Evolutionary conservation across 2,888 invertebrate species (phyloP).

Genomic region (Chymomyza procnemis): DNA sequence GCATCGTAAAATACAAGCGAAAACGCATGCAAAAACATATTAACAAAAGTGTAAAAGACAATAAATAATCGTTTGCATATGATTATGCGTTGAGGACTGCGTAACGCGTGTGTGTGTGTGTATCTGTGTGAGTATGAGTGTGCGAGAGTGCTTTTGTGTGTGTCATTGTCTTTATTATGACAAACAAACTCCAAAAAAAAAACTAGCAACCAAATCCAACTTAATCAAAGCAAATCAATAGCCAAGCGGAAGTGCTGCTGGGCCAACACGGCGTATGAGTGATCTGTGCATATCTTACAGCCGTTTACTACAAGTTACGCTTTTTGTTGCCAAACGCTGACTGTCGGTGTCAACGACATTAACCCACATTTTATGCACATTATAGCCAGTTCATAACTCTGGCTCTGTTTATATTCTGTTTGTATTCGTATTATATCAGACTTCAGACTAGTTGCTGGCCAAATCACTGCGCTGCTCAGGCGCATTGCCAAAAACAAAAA

Average conservation of each 20-base stretch:
- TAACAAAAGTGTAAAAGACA: slow-evolving; percentile 22
- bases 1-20: not conserved
- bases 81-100: slow-evolving; percentile 46
- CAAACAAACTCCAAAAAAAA: slow-evolving; percentile 49
- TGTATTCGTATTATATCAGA: slow-evolving; percentile 13
- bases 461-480: slow-evolving; percentile 2
- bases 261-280: slow-evolving; percentile 44
- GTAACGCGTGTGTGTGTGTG: slow-evolving; percentile 10
- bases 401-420: no score
- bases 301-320: not conserved
- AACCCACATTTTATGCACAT: slow-evolving; percentile 38
- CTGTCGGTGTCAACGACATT: slow-evolving; percentile 26
- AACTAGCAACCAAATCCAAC: slow-evolving; percentile 31
- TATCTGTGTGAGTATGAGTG: not conserved
- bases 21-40: not conserved
- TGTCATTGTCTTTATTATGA: slow-evolving; percentile 7
- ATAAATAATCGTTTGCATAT: slow-evolving; percentile 54
- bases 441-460: not conserved
- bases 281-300: slow-evolving; percentile 23
- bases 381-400: not conserved
- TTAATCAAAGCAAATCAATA: slow-evolving; percentile 18
- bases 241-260: slow-evolving; percentile 50
- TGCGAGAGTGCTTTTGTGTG: not conserved
- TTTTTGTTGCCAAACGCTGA: slow-evolving; percentile 1
- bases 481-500: slow-evolving; percentile 1